phyloP scores from a whole-genome alignment of 2,113 vertebrate genomes.

The Dipodomys merriami region DNA sequence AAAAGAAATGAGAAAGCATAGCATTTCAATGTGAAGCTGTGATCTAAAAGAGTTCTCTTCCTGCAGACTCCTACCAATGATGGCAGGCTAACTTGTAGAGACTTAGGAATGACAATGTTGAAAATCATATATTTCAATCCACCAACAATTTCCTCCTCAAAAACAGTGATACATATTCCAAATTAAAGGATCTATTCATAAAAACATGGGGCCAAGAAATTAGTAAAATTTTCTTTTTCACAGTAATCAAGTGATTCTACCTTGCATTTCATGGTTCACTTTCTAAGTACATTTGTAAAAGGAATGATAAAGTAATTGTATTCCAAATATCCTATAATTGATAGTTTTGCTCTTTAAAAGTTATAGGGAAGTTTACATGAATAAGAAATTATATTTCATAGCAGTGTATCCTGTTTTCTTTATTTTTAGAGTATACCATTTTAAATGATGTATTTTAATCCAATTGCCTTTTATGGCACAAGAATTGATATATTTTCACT shows the following conservation, averaged over 20 bases:
- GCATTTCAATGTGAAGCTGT: background rate
- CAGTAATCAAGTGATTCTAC: background rate
- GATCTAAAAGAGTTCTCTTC: background rate
- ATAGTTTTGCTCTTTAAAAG: background rate
- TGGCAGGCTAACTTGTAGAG: background rate
- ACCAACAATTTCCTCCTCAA: background rate
- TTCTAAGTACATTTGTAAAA: background rate
- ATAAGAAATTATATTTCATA: background rate
- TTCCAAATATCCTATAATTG: background rate
- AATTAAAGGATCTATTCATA: background rate
- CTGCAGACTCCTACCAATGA: background rate
- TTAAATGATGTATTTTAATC: background rate
- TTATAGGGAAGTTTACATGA: background rate
- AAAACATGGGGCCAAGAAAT: background rate
- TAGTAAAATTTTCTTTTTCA: background rate
- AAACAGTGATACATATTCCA: background rate
- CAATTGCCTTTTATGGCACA: background rate
- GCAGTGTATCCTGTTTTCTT: no score
- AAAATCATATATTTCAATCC: background rate
- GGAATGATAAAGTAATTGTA: background rate
- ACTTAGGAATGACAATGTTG: background rate
- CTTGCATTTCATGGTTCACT: background rate
- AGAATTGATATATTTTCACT: background rate
- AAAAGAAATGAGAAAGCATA: background rate
- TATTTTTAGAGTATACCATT: background rate